Percentiles rank a stretch among this genome's conserved stretches.
Evolutionary conservation across 2,113 vertebrate species (phyloP).

Genomic region (Lipotes vexillifer): DNA sequence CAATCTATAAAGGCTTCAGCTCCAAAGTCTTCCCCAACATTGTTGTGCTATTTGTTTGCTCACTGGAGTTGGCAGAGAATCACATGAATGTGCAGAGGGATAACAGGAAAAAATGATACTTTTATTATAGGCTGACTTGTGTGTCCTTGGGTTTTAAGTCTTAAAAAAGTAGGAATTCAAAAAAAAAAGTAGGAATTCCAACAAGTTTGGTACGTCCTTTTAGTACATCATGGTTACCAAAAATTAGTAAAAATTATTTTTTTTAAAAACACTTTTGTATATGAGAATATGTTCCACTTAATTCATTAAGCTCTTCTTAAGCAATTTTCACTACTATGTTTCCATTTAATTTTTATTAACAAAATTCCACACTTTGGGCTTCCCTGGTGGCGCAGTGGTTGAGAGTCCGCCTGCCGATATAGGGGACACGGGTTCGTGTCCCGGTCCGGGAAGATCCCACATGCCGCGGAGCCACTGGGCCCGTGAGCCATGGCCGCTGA

Average conservation of each 20-base stretch:
- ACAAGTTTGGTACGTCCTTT: neutral
- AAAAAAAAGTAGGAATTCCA: neutral
- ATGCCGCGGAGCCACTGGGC: too few relatives aligned
- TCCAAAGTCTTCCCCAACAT: neutral
- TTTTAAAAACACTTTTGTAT: neutral
- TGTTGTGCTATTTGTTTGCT: neutral
- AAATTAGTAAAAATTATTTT: constrained; percentile 18
- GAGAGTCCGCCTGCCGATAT: too few relatives aligned
- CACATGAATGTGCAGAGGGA: neutral
- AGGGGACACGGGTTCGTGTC: too few relatives aligned
- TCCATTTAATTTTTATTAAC: neutral
- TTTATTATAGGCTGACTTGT: neutral
- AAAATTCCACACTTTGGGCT: neutral
- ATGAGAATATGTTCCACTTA: neutral
- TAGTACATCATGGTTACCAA: neutral
- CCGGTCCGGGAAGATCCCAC: too few relatives aligned
- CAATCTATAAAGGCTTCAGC: neutral
- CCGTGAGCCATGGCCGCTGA: too few relatives aligned
- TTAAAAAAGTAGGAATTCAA: neutral
- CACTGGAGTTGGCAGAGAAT: neutral
- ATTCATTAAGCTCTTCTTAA: neutral
- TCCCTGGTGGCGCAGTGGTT: too few relatives aligned
- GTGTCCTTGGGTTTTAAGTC: neutral
- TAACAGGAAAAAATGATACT: neutral
- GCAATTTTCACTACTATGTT: constrained; percentile 22